Percentiles rank a stretch among this genome's conserved stretches.
Conservation (phyloP, 2,888 invertebrate species). For the Tetranychus piercei region DNA sequence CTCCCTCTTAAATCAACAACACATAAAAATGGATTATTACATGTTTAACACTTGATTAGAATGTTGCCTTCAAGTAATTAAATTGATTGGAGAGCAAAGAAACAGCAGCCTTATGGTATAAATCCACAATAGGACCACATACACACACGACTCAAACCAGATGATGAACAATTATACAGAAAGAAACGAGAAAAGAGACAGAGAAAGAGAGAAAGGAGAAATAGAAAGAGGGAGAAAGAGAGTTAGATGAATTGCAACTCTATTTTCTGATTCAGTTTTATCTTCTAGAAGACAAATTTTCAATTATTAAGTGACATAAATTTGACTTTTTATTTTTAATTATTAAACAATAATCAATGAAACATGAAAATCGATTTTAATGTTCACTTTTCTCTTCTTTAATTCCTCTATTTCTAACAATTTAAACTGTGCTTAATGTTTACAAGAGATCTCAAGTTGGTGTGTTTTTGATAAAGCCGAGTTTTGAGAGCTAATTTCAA, state of each 20-base stretch:
- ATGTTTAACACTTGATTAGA: not conserved
- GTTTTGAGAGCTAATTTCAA: too few relatives aligned
- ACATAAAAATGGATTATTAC: not conserved
- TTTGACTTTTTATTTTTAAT: too few relatives aligned
- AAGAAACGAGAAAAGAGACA: not conserved
- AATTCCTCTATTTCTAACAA: too few relatives aligned
- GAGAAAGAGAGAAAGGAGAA: not conserved
- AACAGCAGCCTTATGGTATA: not conserved
- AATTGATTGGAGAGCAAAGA: not conserved
- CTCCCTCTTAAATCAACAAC: not conserved
- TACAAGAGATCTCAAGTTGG: too few relatives aligned
- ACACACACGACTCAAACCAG: not conserved
- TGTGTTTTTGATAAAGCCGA: too few relatives aligned
- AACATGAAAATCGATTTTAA: too few relatives aligned
- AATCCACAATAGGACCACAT: not conserved
- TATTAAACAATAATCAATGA: too few relatives aligned
- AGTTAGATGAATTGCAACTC: not conserved
- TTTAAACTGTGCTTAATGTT: too few relatives aligned
- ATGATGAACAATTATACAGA: not conserved
- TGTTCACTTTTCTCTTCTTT: too few relatives aligned
- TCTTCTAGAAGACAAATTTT: too few relatives aligned
- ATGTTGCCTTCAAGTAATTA: not conserved
- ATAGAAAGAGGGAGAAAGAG: not conserved
- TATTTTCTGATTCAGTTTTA: too few relatives aligned
- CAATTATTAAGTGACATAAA: too few relatives aligned